Evolutionary conservation across 2,888 invertebrate species (phyloP).

Genomic region (Strigamia crassipes): DNA sequence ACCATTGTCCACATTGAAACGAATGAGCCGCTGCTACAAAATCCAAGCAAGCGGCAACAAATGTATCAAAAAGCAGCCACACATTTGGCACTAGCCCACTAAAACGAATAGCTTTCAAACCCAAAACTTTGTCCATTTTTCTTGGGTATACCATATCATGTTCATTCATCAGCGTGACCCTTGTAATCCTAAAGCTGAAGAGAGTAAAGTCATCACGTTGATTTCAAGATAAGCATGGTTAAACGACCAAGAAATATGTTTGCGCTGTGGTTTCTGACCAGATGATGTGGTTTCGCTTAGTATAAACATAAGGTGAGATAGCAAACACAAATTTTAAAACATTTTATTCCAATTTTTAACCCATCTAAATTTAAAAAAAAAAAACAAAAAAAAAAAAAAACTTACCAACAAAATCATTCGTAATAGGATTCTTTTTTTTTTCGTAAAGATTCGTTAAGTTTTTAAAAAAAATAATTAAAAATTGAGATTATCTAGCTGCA

Average conservation of each 20-base stretch:
- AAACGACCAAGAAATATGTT: constrained; percentile 35
- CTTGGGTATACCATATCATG: constrained; percentile 17
- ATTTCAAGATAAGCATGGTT: constrained; percentile 31
- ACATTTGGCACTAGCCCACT: constrained; percentile 36
- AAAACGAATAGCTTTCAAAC: constrained; percentile 42
- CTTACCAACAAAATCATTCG: too few relatives aligned
- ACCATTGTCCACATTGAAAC: constrained; percentile 38
- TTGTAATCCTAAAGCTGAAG: constrained; percentile 39
- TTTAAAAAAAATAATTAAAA: background rate
- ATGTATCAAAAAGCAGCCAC: constrained; percentile 39
- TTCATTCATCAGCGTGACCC: constrained; percentile 34
- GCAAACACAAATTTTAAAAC: background rate
- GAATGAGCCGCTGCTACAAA: constrained; percentile 20
- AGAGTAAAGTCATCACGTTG: background rate
- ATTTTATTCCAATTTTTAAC: background rate
- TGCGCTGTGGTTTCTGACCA: constrained; percentile 12
- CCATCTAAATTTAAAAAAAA: background rate
- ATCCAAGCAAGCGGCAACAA: constrained; percentile 35
- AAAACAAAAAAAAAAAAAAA: background rate
- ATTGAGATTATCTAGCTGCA: background rate
- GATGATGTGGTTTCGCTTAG: constrained; percentile 6
- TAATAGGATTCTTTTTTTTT: background rate
- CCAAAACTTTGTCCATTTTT: constrained; percentile 39
- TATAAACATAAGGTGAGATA: background rate
- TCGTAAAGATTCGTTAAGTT: too few relatives aligned